A percentile compares a stretch with the other conserved stretches of the same genome.
Conservation (phyloP, 2,113 vertebrate species). For the Xiphophorus hellerii region DNA sequence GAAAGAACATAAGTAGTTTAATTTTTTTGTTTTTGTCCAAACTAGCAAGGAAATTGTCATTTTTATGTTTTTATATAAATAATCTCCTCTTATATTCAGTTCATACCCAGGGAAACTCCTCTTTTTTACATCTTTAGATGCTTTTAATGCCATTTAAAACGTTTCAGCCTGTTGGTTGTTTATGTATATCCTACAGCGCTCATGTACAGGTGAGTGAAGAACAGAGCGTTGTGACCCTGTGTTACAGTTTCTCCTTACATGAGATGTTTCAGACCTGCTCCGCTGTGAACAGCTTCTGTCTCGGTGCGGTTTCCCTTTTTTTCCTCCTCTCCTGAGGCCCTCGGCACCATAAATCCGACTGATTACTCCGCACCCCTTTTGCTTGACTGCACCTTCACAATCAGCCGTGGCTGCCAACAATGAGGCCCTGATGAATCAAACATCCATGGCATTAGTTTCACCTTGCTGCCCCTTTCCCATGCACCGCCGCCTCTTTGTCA, state of each 20-base stretch:
- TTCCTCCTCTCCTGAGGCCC: constrained; percentile 64
- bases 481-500: constrained; percentile 95
- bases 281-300: constrained; percentile 83
- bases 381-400: constrained; percentile 99
- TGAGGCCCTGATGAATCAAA: constrained; percentile 99
- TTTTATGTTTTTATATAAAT: too few species aligned
- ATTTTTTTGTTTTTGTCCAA: too few species aligned
- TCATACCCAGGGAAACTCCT: too few species aligned
- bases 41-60: too few species aligned
- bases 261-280: constrained; percentile 56
- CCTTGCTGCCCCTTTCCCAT: constrained; percentile 99
- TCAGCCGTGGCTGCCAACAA: constrained; percentile 98
- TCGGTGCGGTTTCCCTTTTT: constrained; percentile 77
- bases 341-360: constrained; percentile 93
- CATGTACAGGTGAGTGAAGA: not conserved
- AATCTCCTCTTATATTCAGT: too few species aligned
- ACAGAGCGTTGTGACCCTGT: not conserved
- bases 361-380: constrained; percentile 98
- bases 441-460: constrained; percentile 99
- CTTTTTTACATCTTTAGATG: too few species aligned
- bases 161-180: not conserved
- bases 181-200: not conserved
- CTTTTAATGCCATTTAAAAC: not conserved
- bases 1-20: too few species aligned
- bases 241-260: not conserved